Percentiles rank a stretch among this genome's conserved stretches.
Evolutionary conservation across 1,140 invertebrate genomes (phyloP).

Genomic region (Wasmannia auropunctata): DNA sequence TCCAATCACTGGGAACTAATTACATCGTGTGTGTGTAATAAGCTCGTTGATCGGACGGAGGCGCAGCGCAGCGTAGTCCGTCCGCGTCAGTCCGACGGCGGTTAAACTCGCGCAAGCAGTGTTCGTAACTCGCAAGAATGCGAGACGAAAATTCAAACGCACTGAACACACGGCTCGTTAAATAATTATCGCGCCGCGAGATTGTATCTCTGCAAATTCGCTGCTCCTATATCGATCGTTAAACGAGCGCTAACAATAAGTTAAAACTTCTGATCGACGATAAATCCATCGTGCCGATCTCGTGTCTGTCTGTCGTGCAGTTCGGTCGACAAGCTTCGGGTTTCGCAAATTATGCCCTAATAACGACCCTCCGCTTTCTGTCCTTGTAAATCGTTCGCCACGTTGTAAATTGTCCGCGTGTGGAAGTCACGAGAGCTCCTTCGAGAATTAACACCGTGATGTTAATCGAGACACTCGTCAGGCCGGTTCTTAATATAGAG

Average conservation of each 20-base stretch:
- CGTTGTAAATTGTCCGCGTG: conserved; percentile 16
- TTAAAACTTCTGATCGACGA: no score
- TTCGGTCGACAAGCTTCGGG: neutral
- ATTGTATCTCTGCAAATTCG: conserved; percentile 21
- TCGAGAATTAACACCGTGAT: conserved; percentile 1
- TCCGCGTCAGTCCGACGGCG: neutral
- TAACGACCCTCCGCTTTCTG: conserved; percentile 21
- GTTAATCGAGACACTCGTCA: conserved; percentile 33
- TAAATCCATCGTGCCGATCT: conserved; percentile 32
- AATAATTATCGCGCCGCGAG: conserved; percentile 33
- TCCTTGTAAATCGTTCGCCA: conserved; percentile 13
- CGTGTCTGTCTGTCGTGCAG: neutral
- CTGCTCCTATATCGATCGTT: neutral
- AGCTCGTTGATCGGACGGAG: neutral
- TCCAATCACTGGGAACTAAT: conserved; percentile 3
- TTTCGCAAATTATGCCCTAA: conserved; percentile 31
- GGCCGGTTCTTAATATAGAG: neutral
- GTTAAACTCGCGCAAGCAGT: neutral
- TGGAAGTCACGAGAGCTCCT: neutral
- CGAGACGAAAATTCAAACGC: neutral
- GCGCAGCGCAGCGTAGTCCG: neutral
- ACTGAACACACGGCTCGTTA: conserved; percentile 32
- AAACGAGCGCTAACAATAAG: conserved; percentile 44
- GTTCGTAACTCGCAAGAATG: neutral
- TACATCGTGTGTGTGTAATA: conserved; percentile 28